These are phyloP conservation scores for Coremacera marginata DNA, from an alignment of 2,888 invertebrate genomes.

Conservation along the genomic window DNA sequence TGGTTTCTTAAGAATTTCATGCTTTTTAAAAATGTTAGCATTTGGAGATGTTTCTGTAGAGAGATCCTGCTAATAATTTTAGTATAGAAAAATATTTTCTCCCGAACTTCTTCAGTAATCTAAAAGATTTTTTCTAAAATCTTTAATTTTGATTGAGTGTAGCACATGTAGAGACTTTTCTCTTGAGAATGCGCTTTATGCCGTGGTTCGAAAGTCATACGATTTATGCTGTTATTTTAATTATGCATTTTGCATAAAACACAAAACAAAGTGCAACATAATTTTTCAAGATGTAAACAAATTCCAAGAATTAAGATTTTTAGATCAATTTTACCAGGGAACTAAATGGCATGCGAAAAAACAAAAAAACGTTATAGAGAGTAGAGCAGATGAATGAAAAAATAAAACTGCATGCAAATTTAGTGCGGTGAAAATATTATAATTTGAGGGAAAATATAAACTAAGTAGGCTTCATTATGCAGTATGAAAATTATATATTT, in stretches of 20 bases:
- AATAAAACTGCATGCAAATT: neutral
- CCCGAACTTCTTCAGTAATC: too few species aligned
- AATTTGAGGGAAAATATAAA: neutral
- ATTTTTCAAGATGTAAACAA: neutral
- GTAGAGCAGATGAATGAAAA: neutral
- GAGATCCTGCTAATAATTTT: too few species aligned
- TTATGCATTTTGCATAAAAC: slow-evolving; percentile 17
- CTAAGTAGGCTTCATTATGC: too few species aligned
- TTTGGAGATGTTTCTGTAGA: too few species aligned
- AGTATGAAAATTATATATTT: neutral
- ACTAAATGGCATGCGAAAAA: neutral
- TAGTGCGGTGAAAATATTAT: neutral
- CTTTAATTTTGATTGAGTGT: too few species aligned
- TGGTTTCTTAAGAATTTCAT: too few species aligned
- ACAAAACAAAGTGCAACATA: neutral
- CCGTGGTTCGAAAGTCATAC: too few species aligned
- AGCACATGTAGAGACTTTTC: too few species aligned
- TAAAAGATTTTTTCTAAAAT: too few species aligned
- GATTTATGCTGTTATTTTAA: slow-evolving; percentile 20
- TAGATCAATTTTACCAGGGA: neutral
- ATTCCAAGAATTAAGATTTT: slow-evolving; percentile 40
- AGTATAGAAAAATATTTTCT: too few species aligned
- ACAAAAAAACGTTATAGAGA: neutral
- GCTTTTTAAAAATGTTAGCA: too few species aligned
- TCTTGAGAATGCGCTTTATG: too few species aligned